phyloP scores from a whole-genome alignment of 92 coral and sea anemone species.

The Porites evermanni region DNA sequence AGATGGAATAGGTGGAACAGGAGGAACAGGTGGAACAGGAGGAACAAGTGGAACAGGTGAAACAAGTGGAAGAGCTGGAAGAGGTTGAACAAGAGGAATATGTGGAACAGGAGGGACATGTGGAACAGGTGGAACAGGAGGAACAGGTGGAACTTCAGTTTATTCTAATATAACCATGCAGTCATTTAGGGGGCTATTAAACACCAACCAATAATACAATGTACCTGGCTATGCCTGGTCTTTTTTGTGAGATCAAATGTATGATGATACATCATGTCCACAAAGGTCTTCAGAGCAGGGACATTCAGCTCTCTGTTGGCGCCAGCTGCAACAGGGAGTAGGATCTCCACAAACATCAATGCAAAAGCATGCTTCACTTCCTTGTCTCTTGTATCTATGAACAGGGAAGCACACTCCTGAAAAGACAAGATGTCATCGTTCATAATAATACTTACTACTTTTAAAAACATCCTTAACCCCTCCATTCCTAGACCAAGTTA shows the following conservation, averaged over 20 bases:
- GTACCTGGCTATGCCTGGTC: constrained; percentile 84
- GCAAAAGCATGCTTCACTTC: constrained; percentile 98
- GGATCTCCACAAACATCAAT: constrained; percentile 95
- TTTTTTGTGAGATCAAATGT: constrained; percentile 91
- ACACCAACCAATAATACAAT: no score
- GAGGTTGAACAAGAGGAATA: no score
- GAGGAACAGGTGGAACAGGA: no score
- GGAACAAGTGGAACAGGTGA: no score
- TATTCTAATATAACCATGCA: no score
- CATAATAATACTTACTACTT: not conserved
- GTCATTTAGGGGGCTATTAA: no score
- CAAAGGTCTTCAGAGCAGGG: constrained; percentile 96
- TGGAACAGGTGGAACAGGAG: no score
- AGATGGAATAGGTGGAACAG: no score
- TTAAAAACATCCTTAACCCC: not conserved
- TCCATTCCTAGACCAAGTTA: no score
- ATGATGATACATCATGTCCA: constrained; percentile 94
- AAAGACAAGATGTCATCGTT: not conserved
- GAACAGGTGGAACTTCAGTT: no score
- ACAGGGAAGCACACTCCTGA: constrained; percentile 97
- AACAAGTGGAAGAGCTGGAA: no score
- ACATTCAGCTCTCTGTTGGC: constrained; percentile 98
- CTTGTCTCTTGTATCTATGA: constrained; percentile 93
- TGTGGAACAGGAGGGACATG: no score
- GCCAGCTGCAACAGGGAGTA: constrained; percentile 98